phyloP scores from a whole-genome alignment of 1,140 invertebrate genomes.

The Drosophila willistoni region DNA sequence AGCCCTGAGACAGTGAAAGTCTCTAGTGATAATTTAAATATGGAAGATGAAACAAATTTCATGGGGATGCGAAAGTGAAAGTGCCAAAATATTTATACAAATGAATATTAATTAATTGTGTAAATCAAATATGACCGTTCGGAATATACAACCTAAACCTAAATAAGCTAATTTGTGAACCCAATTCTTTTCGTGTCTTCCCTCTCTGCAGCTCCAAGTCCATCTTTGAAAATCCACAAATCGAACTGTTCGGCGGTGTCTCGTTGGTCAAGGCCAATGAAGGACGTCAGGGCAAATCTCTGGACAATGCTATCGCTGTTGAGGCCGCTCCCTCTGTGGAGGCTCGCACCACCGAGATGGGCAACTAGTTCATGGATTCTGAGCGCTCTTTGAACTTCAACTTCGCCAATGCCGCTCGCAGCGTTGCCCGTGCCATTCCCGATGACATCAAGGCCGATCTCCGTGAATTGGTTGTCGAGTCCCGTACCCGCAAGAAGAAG shows the following conservation, averaged over 20 bases:
- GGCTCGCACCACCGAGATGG: slow-evolving; percentile 85
- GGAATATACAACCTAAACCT: slow-evolving; percentile 3
- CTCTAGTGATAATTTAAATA: slow-evolving; percentile 25
- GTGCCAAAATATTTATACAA: slow-evolving; percentile 22
- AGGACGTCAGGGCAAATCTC: slow-evolving; percentile 80
- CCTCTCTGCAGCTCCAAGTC: slow-evolving; percentile 83
- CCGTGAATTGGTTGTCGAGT: slow-evolving; percentile 85
- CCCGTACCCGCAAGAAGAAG: slow-evolving; percentile 87
- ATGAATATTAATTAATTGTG: not conserved
- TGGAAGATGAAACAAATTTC: slow-evolving; percentile 10
- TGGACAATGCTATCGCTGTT: slow-evolving; percentile 82
- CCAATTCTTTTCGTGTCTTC: slow-evolving; percentile 36
- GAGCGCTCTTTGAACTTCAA: slow-evolving; percentile 85
- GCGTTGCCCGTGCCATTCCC: slow-evolving; percentile 83
- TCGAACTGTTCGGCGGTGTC: slow-evolving; percentile 85
- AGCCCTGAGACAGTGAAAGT: slow-evolving; percentile 32
- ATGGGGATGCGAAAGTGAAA: slow-evolving; percentile 46
- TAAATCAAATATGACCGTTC: not conserved
- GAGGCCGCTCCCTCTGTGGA: slow-evolving; percentile 84
- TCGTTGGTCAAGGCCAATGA: slow-evolving; percentile 84
- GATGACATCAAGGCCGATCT: slow-evolving; percentile 85
- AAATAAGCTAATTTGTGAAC: slow-evolving; percentile 43
- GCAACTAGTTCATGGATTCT: slow-evolving; percentile 86
- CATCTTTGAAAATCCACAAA: slow-evolving; percentile 86
- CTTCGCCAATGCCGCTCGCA: slow-evolving; percentile 85